Conservation (phyloP, 1,140 invertebrate genomes). For the Drosophila sp. region DNA sequence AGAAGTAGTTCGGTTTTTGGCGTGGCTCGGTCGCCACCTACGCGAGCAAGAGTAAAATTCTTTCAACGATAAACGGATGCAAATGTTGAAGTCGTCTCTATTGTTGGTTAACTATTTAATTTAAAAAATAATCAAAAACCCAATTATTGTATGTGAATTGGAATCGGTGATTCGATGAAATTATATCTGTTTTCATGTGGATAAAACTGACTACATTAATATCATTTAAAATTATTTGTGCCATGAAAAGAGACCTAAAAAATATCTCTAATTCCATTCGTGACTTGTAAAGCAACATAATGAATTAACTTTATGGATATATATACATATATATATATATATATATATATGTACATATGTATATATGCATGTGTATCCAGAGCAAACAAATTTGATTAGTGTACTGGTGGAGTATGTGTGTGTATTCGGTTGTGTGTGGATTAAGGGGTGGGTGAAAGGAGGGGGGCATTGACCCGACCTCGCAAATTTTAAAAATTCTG, state of each 20-base stretch:
- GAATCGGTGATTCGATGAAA: too few relatives aligned
- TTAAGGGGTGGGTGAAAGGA: not conserved
- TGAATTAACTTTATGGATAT: slow-evolving; percentile 5
- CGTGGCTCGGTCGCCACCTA: too few relatives aligned
- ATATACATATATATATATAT: too few relatives aligned
- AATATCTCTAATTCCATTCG: not conserved
- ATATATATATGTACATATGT: too few relatives aligned
- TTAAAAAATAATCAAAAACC: too few relatives aligned
- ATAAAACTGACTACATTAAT: not conserved
- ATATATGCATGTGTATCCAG: not conserved
- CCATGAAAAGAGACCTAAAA: not conserved
- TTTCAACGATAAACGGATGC: too few relatives aligned
- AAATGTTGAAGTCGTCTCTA: too few relatives aligned
- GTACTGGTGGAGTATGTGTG: not conserved
- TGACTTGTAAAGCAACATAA: not conserved
- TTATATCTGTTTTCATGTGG: too few relatives aligned
- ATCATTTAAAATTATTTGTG: not conserved
- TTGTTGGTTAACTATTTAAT: too few relatives aligned
- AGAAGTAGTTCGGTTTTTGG: not conserved
- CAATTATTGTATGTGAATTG: too few relatives aligned
- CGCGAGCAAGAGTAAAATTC: too few relatives aligned
- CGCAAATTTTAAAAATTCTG: not conserved
- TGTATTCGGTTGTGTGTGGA: not conserved
- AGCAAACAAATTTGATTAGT: slow-evolving; percentile 8
- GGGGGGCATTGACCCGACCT: not conserved